phyloP scores from a whole-genome alignment of 1,140 invertebrate genomes.

The Drosophila gunungcola region DNA sequence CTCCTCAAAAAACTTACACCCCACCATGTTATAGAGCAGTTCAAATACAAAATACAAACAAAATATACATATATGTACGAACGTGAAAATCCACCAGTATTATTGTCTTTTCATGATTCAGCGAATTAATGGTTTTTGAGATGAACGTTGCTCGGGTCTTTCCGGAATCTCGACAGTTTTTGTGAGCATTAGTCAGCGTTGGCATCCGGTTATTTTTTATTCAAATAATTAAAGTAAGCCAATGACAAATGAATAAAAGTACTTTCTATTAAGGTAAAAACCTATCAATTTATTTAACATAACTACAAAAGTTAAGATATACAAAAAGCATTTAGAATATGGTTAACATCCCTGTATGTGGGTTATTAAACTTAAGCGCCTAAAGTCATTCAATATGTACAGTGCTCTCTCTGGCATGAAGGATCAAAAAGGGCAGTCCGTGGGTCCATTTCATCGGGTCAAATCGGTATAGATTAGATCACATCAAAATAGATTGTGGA shows the following conservation, averaged over 20 bases:
- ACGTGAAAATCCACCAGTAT: background rate
- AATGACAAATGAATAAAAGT: background rate
- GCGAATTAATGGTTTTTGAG: too few relatives aligned
- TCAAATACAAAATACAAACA: constrained; percentile 21
- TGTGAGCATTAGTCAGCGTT: background rate
- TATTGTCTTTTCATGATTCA: background rate
- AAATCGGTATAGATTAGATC: constrained; percentile 63
- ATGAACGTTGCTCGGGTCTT: background rate
- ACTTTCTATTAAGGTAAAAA: background rate
- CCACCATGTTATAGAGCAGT: constrained; percentile 45
- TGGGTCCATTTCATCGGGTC: background rate
- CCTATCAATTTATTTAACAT: constrained; percentile 20
- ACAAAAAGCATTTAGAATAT: constrained; percentile 4
- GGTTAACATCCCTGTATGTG: constrained; percentile 5
- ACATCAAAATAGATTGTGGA: constrained; percentile 64
- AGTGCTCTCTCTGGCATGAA: constrained; percentile 4
- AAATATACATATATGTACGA: constrained; percentile 12
- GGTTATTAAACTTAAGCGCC: constrained; percentile 9
- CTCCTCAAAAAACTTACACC: background rate
- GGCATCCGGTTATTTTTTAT: background rate
- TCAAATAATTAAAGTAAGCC: too few relatives aligned
- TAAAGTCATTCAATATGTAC: constrained; percentile 34
- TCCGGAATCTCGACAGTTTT: background rate
- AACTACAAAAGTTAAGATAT: constrained; percentile 10
- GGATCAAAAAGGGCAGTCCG: background rate